Evolutionary conservation across 2,888 invertebrate genomes (phyloP).

Genomic region (Heliconius erato): DNA sequence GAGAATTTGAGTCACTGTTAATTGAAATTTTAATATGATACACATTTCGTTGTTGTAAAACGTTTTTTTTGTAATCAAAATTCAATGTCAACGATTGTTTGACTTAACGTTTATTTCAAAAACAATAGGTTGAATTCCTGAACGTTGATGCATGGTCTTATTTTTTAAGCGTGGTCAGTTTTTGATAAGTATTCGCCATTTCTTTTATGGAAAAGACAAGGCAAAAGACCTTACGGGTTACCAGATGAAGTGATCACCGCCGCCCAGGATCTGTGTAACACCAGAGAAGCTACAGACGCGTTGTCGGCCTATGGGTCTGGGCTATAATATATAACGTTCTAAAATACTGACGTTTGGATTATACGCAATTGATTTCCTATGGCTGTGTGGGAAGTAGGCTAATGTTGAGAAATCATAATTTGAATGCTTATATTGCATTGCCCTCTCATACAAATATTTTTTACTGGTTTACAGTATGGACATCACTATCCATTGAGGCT

Average conservation of each 20-base stretch:
- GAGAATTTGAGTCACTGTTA: neutral
- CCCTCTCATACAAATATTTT: neutral
- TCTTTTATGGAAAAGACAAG: no score
- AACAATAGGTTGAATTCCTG: neutral
- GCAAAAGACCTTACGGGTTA: no score
- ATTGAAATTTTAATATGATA: neutral
- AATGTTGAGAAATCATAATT: slow-evolving; percentile 19
- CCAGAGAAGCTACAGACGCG: no score
- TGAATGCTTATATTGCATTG: neutral
- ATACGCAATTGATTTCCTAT: neutral
- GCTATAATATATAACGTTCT: neutral
- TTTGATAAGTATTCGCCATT: no score
- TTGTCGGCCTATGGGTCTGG: no score
- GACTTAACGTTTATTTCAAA: neutral
- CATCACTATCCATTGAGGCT: neutral
- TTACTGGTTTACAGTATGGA: neutral
- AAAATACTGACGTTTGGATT: neutral
- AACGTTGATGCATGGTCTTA: neutral
- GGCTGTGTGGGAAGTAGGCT: neutral
- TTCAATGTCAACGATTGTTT: neutral
- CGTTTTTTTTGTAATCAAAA: neutral
- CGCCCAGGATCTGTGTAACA: no score
- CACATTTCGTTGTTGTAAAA: neutral
- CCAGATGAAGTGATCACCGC: no score
- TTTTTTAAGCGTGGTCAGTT: no score